Evolutionary conservation across 2,888 invertebrate genomes (phyloP).

Genomic region (Mythimna pallens): DNA sequence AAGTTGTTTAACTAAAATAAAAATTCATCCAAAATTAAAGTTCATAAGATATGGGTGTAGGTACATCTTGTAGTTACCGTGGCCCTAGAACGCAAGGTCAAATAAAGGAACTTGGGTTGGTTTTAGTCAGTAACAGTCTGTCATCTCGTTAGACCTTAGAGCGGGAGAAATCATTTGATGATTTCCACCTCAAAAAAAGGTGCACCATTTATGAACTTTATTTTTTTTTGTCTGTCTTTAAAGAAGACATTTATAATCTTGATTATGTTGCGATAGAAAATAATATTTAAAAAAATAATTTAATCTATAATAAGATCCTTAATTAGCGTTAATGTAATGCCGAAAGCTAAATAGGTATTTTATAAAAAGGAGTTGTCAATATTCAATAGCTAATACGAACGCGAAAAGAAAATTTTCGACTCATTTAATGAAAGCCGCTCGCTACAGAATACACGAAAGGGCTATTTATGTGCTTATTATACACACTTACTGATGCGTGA

Average conservation of each 20-base stretch:
- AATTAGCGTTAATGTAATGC: slow-evolving; percentile 1
- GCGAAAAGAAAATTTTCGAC: slow-evolving; percentile 30
- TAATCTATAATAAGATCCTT: no score
- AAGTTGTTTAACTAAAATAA: slow-evolving; percentile 6
- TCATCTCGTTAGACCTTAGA: not conserved
- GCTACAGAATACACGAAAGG: slow-evolving; percentile 47
- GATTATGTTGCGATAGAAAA: not conserved
- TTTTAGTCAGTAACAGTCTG: no score
- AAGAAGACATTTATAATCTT: slow-evolving; percentile 17
- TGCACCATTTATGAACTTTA: slow-evolving; percentile 9
- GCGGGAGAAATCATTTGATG: no score
- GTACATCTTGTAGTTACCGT: no score
- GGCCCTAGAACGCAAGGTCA: no score
- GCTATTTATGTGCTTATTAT: slow-evolving; percentile 56
- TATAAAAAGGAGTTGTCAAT: slow-evolving; percentile 14
- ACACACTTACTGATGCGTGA: slow-evolving; percentile 59
- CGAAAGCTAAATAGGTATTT: slow-evolving; percentile 16
- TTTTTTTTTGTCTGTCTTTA: slow-evolving; percentile 11
- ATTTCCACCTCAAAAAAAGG: no score
- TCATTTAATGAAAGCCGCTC: slow-evolving; percentile 26
- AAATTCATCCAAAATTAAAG: no score
- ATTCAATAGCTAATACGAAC: slow-evolving; percentile 25
- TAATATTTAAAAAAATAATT: no score
- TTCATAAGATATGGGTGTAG: no score
- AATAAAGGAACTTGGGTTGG: no score